phyloP scores from a whole-genome alignment of 2,797 vertebrate species.

The Pseudotriccus pelzelni region DNA sequence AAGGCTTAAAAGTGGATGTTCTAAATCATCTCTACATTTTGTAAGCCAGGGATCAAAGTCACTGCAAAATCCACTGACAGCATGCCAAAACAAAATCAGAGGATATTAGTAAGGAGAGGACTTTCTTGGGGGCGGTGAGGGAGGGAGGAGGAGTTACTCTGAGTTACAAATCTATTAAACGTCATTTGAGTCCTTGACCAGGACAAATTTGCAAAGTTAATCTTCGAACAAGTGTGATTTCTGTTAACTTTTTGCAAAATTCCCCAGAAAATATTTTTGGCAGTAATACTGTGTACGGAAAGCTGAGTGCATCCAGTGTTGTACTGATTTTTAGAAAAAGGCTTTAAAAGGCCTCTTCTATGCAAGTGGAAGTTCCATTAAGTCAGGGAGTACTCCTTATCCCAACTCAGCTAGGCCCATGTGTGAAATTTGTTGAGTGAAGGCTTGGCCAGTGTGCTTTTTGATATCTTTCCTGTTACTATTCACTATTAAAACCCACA shows the following conservation, averaged over 20 bases:
- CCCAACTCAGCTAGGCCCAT: neutral
- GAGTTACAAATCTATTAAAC: constrained; percentile 53
- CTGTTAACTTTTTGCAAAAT: constrained; percentile 60
- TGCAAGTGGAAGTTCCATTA: neutral
- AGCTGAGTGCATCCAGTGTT: neutral
- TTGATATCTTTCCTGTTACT: neutral
- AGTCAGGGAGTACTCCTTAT: neutral
- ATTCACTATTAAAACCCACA: neutral
- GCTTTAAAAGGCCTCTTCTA: neutral
- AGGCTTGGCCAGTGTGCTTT: neutral
- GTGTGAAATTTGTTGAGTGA: neutral
- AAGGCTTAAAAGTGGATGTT: neutral
- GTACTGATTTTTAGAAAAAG: neutral
- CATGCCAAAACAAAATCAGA: neutral
- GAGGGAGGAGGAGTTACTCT: constrained; percentile 30
- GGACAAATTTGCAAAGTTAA: constrained; percentile 26
- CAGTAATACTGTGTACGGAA: constrained; percentile 5
- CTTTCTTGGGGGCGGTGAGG: neutral
- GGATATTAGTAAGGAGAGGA: neutral
- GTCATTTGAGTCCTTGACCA: constrained; percentile 69
- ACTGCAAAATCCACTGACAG: neutral
- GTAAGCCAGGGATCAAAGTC: neutral
- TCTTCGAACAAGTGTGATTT: constrained; percentile 31
- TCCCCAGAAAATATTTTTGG: constrained; percentile 36
- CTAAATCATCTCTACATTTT: neutral